A percentile compares a stretch with the other conserved stretches of the same genome.
Evolutionary conservation across 2,797 vertebrate species (phyloP).

Genomic region (Microchirus variegatus): DNA sequence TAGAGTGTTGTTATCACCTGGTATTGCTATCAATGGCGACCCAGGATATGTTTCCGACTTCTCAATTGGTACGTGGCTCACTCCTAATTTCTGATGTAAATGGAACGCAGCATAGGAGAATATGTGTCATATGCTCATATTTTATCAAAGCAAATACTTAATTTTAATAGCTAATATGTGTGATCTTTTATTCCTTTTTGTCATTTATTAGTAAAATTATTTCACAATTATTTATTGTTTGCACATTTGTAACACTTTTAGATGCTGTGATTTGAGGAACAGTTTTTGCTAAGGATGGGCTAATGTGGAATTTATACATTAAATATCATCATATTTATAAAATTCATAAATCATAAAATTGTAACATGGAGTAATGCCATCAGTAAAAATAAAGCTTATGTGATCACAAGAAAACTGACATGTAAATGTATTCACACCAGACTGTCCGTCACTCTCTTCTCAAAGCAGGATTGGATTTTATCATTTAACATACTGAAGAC

Average conservation of each 20-base stretch:
- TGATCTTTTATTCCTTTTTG: constrained; percentile 18
- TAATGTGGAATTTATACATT: no score
- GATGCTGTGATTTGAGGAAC: no score
- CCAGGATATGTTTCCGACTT: no score
- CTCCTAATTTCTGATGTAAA: no score
- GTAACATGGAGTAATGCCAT: constrained; percentile 12
- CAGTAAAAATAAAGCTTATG: constrained; percentile 13
- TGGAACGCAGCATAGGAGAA: no score
- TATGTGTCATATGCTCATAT: not conserved
- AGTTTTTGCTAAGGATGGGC: constrained; percentile 41
- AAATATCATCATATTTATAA: no score
- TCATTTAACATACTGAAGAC: not conserved
- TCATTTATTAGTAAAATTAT: constrained; percentile 25
- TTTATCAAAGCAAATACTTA: not conserved
- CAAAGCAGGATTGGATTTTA: not conserved
- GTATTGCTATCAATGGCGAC: no score
- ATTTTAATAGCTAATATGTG: constrained; percentile 1
- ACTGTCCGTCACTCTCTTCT: not conserved
- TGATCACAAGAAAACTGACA: constrained; percentile 5
- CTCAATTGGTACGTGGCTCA: no score
- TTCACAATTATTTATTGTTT: constrained; percentile 46
- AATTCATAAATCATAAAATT: no score
- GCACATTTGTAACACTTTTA: constrained; percentile 32
- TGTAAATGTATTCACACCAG: constrained; percentile 7
- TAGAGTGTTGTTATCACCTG: no score